These are phyloP conservation scores for Apodemia duryi DNA, from an alignment of 2,888 invertebrate species.

Conservation along the genomic window DNA sequence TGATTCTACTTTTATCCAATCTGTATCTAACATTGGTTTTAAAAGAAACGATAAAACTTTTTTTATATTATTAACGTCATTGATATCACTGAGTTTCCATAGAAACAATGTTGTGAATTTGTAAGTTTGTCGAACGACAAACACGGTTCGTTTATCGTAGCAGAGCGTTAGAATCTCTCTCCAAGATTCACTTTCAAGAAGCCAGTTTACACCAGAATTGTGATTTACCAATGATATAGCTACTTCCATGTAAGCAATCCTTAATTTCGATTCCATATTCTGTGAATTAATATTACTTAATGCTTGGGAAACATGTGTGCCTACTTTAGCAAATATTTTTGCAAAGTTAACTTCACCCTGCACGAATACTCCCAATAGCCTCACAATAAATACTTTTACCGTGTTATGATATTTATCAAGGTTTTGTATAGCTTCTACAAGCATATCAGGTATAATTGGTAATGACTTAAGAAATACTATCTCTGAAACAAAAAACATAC, in stretches of 20 bases:
- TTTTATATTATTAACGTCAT: constrained; percentile 58
- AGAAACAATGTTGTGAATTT: constrained; percentile 81
- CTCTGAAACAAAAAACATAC: constrained; percentile 49
- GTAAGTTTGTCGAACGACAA: constrained; percentile 83
- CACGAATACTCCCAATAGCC: constrained; percentile 80
- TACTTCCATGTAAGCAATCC: constrained; percentile 83
- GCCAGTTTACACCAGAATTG: constrained; percentile 82
- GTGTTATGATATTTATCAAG: constrained; percentile 48
- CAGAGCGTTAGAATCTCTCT: constrained; percentile 81
- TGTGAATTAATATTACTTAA: constrained; percentile 49
- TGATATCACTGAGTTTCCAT: constrained; percentile 72
- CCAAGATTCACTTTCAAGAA: constrained; percentile 82
- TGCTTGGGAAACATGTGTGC: constrained; percentile 42
- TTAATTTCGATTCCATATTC: constrained; percentile 79
- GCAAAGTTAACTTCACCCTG: constrained; percentile 80
- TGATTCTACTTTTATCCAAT: constrained; percentile 69
- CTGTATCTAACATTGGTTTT: constrained; percentile 78
- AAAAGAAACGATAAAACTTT: constrained; percentile 75
- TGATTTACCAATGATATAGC: constrained; percentile 81
- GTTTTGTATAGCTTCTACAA: constrained; percentile 46
- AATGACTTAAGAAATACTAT: constrained; percentile 41
- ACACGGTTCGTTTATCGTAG: constrained; percentile 84
- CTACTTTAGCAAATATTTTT: constrained; percentile 66
- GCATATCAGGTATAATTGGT: constrained; percentile 48
- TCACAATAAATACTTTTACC: constrained; percentile 81